Base-by-base conservation (phyloP, 2,797 vertebrate genomes). In the Hydrocynus forskahlii region DNA sequence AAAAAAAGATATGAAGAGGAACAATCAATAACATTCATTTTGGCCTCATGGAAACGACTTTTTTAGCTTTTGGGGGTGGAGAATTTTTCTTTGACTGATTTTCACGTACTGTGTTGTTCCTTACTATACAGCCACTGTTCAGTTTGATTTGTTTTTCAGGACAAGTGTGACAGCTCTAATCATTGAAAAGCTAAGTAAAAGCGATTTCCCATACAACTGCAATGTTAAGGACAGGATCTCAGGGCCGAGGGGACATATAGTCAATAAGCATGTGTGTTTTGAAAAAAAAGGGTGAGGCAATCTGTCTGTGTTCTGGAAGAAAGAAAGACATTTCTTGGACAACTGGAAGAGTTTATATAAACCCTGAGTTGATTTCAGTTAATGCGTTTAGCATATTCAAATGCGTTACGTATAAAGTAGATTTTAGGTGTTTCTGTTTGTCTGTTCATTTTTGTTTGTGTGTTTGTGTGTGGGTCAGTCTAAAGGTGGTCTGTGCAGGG, bases 381-480 rank as follows among this genome's bases (percentile, higher is more conserved):
- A 67, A 43, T 67, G 40, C 8, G 40, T 43, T 43, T n/a, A n/a
- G n/a, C n/a, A 6, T 16, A 16, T 66, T 66, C 16, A 43, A 45
- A 67, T 45, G 64, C 21, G 64, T 35, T 52, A 72, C 9, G 38
- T n/a, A 48, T 21, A 69, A n/a, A 59, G 52, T 68, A 62, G 4
- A 66, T 74, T 66, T 19, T n/a, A 78, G n/a, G 67, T 68, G 70
- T 19, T 40, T 78, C 35, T 48, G 75, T 59, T 55, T n/a, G 29
- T 74, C 66, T 74, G 55, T 35, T 25, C 38, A 12, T 59, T 19
- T 69, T 60, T 70, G 62, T 78, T 59, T 60, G 23, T 54, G 16
- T 68, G 52, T 64, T 54, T 67, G 52, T 63, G 23, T 10, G 54
- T 40, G 69, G 21, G 72, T 72, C 60, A 69, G 72, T 79, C 45